Evolutionary conservation across 2,888 invertebrate genomes (phyloP).

Genomic region (Dynastes grantii): DNA sequence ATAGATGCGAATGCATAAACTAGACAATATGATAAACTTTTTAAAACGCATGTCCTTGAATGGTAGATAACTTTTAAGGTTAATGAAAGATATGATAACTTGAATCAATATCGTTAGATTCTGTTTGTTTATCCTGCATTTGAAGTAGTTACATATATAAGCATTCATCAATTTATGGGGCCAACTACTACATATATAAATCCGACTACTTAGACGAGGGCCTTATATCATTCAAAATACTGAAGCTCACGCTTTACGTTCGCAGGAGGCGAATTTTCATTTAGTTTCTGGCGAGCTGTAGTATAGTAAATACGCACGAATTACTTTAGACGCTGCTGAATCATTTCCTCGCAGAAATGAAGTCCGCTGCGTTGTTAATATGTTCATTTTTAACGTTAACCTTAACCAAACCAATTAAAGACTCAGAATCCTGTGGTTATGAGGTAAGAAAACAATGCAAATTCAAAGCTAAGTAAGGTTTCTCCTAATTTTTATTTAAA

Average conservation of each 20-base stretch:
- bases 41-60: not conserved
- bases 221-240: not conserved
- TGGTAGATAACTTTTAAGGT: not conserved
- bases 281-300: conserved; percentile 18
- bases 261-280: not conserved
- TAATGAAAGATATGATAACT: conserved; percentile 7
- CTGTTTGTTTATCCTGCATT: conserved; percentile 8
- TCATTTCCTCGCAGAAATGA: conserved; percentile 11
- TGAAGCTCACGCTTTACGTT: conserved; percentile 2
- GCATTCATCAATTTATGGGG: not conserved
- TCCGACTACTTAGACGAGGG: not conserved
- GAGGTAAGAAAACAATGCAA: conserved; percentile 26
- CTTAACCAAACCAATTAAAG: conserved; percentile 4
- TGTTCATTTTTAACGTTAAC: not conserved
- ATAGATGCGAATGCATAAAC: too few species aligned
- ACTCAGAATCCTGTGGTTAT: conserved; percentile 24
- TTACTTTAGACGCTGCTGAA: not conserved
- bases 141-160: not conserved
- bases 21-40: too few species aligned
- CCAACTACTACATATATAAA: not conserved
- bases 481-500: too few species aligned
- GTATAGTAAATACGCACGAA: conserved; percentile 3
- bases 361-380: not conserved
- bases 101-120: conserved; percentile 6
- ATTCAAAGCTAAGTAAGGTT: not conserved